Conservation (phyloP, 2,797 vertebrate genomes). For the Sciurus carolinensis region DNA sequence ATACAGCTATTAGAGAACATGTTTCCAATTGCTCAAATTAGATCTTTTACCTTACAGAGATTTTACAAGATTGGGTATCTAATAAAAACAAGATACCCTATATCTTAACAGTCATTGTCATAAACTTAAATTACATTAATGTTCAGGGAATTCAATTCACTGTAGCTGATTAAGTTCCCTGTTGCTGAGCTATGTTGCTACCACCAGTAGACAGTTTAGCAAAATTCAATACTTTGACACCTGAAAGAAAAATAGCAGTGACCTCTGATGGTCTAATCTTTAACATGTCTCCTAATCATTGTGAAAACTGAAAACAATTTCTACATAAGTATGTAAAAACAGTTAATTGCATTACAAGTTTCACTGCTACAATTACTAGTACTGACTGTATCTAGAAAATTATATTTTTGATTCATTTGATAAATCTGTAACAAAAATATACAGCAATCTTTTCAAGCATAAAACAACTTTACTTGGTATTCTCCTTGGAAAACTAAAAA, state of each 20-base stretch:
- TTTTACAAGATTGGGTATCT: neutral
- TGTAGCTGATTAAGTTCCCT: neutral
- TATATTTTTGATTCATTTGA: neutral
- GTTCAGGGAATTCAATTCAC: neutral
- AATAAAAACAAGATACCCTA: neutral
- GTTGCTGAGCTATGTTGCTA: neutral
- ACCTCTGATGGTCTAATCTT: constrained; percentile 35
- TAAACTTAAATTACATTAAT: constrained; percentile 31
- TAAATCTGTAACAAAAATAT: constrained; percentile 55
- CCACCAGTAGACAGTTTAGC: constrained; percentile 54
- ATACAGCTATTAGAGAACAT: neutral
- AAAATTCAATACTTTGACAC: constrained; percentile 53
- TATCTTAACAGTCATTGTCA: constrained; percentile 6
- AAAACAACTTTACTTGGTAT: neutral
- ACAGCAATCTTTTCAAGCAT: neutral
- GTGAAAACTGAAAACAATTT: constrained; percentile 39
- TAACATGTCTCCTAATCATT: constrained; percentile 60
- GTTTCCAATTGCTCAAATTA: neutral
- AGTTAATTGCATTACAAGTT: constrained; percentile 54
- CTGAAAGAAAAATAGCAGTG: constrained; percentile 56
- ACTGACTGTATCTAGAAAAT: constrained; percentile 48
- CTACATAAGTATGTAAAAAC: constrained; percentile 65
- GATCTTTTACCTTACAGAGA: neutral
- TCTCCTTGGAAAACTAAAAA: constrained; percentile 60
- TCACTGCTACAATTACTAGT: constrained; percentile 21